phyloP scores from a whole-genome alignment of 2,113 vertebrate genomes.

The Poeciliopsis turrubarensis region DNA sequence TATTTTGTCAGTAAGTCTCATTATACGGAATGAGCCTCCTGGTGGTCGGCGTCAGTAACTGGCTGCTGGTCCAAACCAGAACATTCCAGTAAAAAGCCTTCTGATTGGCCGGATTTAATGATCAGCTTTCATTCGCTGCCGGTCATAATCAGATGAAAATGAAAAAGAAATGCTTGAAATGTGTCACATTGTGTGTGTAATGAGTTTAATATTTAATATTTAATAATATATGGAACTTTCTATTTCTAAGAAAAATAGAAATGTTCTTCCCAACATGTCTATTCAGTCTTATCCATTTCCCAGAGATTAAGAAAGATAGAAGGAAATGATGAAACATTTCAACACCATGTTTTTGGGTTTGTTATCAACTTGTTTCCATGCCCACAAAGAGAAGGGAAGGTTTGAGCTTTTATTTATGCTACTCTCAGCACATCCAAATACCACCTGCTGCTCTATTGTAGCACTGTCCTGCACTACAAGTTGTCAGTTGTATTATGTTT shows the following conservation, averaged over 20 bases:
- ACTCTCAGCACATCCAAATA: conserved; percentile 47
- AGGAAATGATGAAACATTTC: conserved; percentile 28
- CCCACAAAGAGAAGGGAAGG: conserved; percentile 25
- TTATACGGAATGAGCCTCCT: background rate
- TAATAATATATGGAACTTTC: too few relatives aligned
- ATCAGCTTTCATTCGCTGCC: background rate
- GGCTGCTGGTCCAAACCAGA: background rate
- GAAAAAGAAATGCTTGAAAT: background rate
- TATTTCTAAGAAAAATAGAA: too few relatives aligned
- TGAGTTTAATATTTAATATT: background rate
- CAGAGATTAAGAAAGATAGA: conserved; percentile 31
- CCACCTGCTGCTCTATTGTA: conserved; percentile 44
- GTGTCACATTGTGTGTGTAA: background rate
- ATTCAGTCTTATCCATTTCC: conserved; percentile 18
- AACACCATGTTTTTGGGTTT: conserved; percentile 23
- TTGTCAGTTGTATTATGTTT: conserved; percentile 8
- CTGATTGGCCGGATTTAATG: too few relatives aligned
- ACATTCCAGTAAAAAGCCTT: too few relatives aligned
- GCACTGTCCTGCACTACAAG: background rate
- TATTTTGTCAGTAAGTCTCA: too few relatives aligned
- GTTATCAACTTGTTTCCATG: conserved; percentile 47
- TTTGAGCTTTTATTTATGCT: conserved; percentile 27
- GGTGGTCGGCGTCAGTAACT: background rate
- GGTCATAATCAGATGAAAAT: too few relatives aligned
- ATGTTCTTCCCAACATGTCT: background rate